Percentiles rank a stretch among this genome's conserved stretches.
Conservation (phyloP, 2,113 vertebrate genomes). For the Neogobius melanostomus region DNA sequence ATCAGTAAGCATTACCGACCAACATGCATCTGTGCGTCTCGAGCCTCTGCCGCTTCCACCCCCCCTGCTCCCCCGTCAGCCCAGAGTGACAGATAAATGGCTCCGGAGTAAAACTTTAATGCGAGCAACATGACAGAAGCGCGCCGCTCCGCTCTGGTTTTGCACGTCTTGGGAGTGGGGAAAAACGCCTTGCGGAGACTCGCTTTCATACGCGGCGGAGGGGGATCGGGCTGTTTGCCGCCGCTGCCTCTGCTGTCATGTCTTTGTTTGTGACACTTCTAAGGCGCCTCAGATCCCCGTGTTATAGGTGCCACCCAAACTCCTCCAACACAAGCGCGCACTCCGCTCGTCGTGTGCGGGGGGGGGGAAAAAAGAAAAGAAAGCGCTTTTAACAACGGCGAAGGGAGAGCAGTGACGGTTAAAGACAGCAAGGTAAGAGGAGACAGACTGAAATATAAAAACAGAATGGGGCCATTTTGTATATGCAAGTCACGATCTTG, state of each 20-base stretch:
- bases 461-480: conserved; percentile 12
- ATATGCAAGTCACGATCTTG: conserved; percentile 9
- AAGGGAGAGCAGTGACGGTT: conserved; percentile 7
- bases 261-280: conserved; percentile 48
- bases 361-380: neutral
- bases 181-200: conserved; percentile 39
- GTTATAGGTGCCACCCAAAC: conserved; percentile 23
- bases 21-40: conserved; percentile 20
- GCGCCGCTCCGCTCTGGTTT: conserved; percentile 29
- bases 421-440: conserved; percentile 42
- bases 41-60: neutral
- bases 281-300: conserved; percentile 50
- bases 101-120: conserved; percentile 37
- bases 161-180: conserved; percentile 18
- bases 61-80: conserved; percentile 29
- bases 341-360: conserved; percentile 7
- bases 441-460: conserved; percentile 28
- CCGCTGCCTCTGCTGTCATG: conserved; percentile 34
- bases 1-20: neutral
- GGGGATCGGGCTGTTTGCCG: conserved; percentile 21
- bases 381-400: conserved; percentile 2
- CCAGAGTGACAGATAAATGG: conserved; percentile 52
- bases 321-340: conserved; percentile 21
- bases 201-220: conserved; percentile 26
- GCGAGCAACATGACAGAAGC: conserved; percentile 13